Evolutionary conservation across 2,888 invertebrate species (phyloP).

Genomic region (Petrophora chlorosata): DNA sequence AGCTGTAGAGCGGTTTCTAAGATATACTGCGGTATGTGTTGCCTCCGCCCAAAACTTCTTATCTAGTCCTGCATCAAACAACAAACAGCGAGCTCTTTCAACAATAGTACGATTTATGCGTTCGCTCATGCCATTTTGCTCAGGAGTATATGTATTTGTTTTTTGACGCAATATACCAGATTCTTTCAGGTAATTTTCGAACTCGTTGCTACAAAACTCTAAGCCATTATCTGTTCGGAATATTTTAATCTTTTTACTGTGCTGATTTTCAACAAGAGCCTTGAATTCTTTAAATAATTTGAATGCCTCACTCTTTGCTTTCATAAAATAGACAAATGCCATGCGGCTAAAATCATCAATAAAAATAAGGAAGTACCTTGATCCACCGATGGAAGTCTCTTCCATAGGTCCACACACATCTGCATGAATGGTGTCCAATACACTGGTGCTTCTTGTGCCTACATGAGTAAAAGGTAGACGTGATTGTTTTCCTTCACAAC

Average conservation of each 20-base stretch:
- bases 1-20: constrained; percentile 6
- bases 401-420: constrained; percentile 25
- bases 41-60: constrained; percentile 26
- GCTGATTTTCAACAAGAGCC: constrained; percentile 29
- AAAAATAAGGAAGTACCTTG: constrained; percentile 33
- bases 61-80: constrained; percentile 11
- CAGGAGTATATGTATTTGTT: constrained; percentile 24
- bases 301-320: constrained; percentile 28
- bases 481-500: constrained; percentile 36
- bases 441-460: background rate
- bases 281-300: constrained; percentile 25
- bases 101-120: constrained; percentile 31
- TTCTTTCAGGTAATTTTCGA: background rate
- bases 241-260: constrained; percentile 21
- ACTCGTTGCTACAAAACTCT: background rate
- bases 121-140: constrained; percentile 26
- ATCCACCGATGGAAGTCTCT: no score
- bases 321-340: constrained; percentile 11
- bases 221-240: constrained; percentile 18
- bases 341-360: constrained; percentile 36
- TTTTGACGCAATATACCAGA: constrained; percentile 19
- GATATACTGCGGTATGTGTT: constrained; percentile 20
- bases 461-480: background rate
- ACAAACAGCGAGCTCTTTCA: constrained; percentile 18
- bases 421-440: background rate